Base-by-base conservation (phyloP, 2,797 vertebrate species). In the Sphenodon punctatus region DNA sequence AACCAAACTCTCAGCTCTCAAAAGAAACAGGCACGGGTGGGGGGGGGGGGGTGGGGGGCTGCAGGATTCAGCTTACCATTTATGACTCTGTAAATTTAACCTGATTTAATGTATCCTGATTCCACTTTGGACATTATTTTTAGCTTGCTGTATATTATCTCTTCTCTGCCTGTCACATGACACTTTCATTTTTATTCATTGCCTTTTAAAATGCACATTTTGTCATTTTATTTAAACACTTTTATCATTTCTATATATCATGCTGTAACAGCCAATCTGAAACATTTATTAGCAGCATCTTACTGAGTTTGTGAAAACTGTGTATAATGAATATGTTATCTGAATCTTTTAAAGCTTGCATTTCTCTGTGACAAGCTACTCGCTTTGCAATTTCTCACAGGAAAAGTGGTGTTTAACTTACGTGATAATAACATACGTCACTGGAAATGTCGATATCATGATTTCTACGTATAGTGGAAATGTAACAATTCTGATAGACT, bases 211-310 rank as follows among this genome's bases (percentile, higher is more conserved):
- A 43, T 38, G 75, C 38, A 32, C 32, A 55, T 74, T 46, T 34
- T 39, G 39, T 45, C 42, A 66, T 69, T 84, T 81, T 46, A 22
- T 45, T 46, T 22, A 45, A 20, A 20, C n/a, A 75, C 38, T n/a
- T 68, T 74, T 67, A 58, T 53, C 64, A 38, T 76, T 79, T 19
- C 43, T 64, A 10, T 49, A 56, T 77, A 76, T 90, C 74, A 79
- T 19, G 75, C 66, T 69, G 39, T 60, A 78, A 77, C 63, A 14
- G 19, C 58, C 79, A 58, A 79, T 84, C 53, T 87, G 79, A 79
- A 80, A 81, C 2, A 6, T 77, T 85, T 72, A 84, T 87, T 85
- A 63, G 30, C 81, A 71, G 56, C 72, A 79, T 87, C 67, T 79
- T n/a, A 58, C 76, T 36, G 60, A 60, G n/a, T 42, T 36, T 4